Evolutionary conservation across 2,113 vertebrate species (phyloP).

Genomic region (Australoheros scitulus): DNA sequence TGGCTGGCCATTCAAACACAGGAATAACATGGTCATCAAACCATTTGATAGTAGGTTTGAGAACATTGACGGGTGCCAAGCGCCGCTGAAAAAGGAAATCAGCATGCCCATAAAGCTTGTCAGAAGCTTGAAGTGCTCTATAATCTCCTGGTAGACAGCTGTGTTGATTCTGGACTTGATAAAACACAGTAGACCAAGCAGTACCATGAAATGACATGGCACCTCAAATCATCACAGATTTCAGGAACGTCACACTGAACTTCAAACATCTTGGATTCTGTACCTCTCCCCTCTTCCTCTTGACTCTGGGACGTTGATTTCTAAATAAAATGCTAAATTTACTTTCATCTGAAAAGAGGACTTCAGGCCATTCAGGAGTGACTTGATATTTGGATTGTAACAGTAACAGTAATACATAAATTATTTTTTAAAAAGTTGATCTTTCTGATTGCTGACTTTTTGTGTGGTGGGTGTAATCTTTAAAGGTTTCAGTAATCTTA

Average conservation of each 20-base stretch:
- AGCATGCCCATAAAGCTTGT: background rate
- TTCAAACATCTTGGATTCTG: background rate
- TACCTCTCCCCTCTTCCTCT: background rate
- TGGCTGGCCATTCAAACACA: too few relatives aligned
- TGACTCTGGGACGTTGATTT: background rate
- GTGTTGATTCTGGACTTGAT: background rate
- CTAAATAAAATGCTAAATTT: background rate
- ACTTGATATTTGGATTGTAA: background rate
- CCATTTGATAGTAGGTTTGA: too few relatives aligned
- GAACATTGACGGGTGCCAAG: background rate
- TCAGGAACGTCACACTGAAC: background rate
- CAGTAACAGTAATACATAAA: background rate
- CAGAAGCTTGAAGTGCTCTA: background rate
- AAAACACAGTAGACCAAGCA: background rate
- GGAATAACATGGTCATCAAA: too few relatives aligned
- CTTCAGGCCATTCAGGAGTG: background rate
- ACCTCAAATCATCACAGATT: background rate
- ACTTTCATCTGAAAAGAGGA: too few relatives aligned
- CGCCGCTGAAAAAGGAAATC: background rate
- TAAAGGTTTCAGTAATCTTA: too few relatives aligned
- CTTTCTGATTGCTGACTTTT: too few relatives aligned
- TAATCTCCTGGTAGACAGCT: background rate
- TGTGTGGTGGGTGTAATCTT: too few relatives aligned
- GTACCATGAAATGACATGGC: background rate
- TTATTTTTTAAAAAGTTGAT: too few relatives aligned